Percentiles rank a stretch among this genome's conserved stretches.
These are phyloP conservation scores for Hyphantria cunea DNA, from an alignment of 1,140 invertebrate genomes.

Conservation along the genomic window DNA sequence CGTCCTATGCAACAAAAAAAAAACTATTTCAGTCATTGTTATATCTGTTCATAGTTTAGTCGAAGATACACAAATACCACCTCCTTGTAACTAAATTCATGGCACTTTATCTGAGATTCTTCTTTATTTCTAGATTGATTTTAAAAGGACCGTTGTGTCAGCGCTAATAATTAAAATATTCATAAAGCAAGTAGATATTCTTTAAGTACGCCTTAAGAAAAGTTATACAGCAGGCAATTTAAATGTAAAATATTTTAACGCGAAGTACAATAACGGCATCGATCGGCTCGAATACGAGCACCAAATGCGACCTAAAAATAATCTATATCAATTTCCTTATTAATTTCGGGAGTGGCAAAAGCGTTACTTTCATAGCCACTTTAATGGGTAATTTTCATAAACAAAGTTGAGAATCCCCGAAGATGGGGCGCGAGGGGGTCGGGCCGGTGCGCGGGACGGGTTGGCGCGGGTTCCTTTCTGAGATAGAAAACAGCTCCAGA, in stretches of 20 bases:
- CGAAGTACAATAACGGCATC: conserved; percentile 20
- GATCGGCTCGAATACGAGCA: conserved; percentile 18
- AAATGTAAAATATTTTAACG: conserved; percentile 10
- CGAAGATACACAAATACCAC: no score
- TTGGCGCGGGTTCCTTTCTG: conserved; percentile 66
- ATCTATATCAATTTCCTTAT: conserved; percentile 80
- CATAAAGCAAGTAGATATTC: no score
- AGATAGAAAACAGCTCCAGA: conserved; percentile 82
- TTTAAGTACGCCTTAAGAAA: background rate
- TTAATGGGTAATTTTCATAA: conserved; percentile 82
- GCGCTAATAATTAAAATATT: background rate
- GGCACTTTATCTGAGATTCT: no score
- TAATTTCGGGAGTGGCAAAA: conserved; percentile 77
- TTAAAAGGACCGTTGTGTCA: no score
- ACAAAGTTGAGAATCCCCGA: conserved; percentile 74
- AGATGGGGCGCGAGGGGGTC: conserved; percentile 36
- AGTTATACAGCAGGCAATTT: conserved; percentile 1
- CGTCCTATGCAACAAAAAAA: no score
- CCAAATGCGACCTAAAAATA: conserved; percentile 46
- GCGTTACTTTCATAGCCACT: conserved; percentile 79
- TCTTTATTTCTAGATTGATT: no score
- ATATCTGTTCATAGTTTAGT: no score
- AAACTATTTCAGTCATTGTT: no score
- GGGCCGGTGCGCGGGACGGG: conserved; percentile 37
- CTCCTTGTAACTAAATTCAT: no score